Base-by-base conservation (phyloP, 2,113 vertebrate genomes). In the Pardalotus punctatus region DNA sequence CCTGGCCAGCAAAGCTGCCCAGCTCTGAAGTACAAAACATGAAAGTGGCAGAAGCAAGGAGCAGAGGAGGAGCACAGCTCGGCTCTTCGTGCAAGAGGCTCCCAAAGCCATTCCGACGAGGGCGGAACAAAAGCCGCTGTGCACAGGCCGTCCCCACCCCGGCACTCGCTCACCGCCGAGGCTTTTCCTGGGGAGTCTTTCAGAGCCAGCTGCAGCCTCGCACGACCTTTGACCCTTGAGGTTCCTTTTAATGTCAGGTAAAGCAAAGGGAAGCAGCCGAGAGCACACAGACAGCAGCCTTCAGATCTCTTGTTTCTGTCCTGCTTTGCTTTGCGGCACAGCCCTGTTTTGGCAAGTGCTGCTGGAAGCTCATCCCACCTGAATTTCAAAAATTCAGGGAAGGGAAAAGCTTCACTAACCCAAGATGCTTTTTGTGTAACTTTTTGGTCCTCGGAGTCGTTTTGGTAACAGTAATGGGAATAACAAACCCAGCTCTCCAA, bases 1-100 rank as follows among this genome's bases (percentile, higher is more conserved):
- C 97, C 94, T 92, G 94, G 83, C 90, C 73, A 48, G 96, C 84
- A 18, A 56, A 96, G 69, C 93, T 76, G 67, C 73, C 2, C 33
- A 1, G 77, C 89, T 95, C 91, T 87, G 95, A 81, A 84, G 72
- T 60, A 94, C 94, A 72, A 96, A 95, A 94, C 93, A 95, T 92
- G 88, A 93, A 95, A 97, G 94, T n/a, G 70, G 36, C 40, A 82
- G 80, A 70, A 65, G 82, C 54, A 66, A 92, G 73, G 28, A 76
- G 82, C 65, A n/a, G 77, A 88, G 88, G 61, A 92, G 95, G 90
- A 91, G 88, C 71, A 92, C 89, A 83, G 84, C 76, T 51, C 88
- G 5, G 84, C 90, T 67, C 96, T 77, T 47, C 61, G 12, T 17
- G 74, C 73, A 45, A 60, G 90, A 83, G 72, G 19, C 65, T 91